Conservation (phyloP, 2,888 invertebrate genomes). For the Megamerina dolium region DNA sequence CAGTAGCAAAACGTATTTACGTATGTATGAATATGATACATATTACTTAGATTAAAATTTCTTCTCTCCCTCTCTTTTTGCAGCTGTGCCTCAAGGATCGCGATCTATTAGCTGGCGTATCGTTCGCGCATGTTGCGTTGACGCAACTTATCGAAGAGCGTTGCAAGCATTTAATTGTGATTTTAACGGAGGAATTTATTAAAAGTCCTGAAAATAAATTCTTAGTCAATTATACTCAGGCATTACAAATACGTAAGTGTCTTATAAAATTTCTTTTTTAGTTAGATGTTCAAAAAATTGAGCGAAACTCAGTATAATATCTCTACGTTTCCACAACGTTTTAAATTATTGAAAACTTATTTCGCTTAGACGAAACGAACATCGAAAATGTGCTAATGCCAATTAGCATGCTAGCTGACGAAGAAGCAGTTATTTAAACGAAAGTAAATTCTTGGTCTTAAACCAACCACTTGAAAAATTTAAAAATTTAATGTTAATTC, state of each 20-base stretch:
- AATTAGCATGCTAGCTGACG: no score
- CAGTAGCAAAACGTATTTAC: neutral
- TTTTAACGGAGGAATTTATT: slow-evolving; percentile 72
- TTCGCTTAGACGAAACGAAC: neutral
- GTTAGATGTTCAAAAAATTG: no score
- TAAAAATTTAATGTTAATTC: no score
- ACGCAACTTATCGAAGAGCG: slow-evolving; percentile 67
- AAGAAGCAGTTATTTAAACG: no score
- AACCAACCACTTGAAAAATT: no score
- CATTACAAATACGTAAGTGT: slow-evolving; percentile 67
- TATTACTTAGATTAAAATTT: no score
- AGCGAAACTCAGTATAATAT: neutral
- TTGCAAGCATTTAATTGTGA: slow-evolving; percentile 71
- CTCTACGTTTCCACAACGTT: neutral
- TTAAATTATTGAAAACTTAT: neutral
- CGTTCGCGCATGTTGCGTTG: slow-evolving; percentile 67
- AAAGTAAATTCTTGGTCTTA: no score
- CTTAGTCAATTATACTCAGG: slow-evolving; percentile 74
- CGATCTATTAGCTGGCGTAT: slow-evolving; percentile 64
- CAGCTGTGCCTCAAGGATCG: slow-evolving; percentile 71
- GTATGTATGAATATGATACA: no score
- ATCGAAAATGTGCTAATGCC: no score
- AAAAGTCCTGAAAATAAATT: slow-evolving; percentile 69
- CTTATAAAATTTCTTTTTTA: no score
- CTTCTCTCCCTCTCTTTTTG: neutral